phyloP scores from a whole-genome alignment of 2,797 vertebrate genomes.

The Anomalospiza imberbis region DNA sequence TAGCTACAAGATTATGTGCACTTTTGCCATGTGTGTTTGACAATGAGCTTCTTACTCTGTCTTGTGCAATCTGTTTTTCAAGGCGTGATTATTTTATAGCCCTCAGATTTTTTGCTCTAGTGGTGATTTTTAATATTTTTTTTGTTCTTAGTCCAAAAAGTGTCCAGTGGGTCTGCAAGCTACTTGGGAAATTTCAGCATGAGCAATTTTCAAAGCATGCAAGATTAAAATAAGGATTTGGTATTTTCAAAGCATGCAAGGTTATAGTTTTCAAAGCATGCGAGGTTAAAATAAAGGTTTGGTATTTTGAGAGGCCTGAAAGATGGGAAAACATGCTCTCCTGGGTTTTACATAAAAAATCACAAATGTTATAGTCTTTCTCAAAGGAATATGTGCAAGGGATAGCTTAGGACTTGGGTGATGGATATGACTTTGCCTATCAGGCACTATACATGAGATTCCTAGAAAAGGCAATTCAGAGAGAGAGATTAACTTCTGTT shows the following conservation, averaged over 20 bases:
- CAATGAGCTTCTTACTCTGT: background rate
- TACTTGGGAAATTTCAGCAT: background rate
- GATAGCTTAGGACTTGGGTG: background rate
- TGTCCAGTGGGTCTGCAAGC: background rate
- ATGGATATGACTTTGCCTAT: background rate
- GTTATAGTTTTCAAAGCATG: background rate
- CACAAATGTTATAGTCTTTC: background rate
- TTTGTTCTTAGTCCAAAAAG: background rate
- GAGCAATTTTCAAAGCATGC: background rate
- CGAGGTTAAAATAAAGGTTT: background rate
- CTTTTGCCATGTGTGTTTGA: background rate
- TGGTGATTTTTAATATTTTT: background rate
- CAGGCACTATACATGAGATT: background rate
- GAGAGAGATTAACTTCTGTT: background rate
- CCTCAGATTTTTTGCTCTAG: background rate
- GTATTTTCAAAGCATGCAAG: background rate
- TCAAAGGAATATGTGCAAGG: background rate
- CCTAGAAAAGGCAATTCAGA: background rate
- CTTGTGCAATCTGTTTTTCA: background rate
- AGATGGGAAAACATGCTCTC: background rate
- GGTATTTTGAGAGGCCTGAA: background rate
- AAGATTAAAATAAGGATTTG: background rate
- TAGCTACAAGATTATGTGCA: rapidly evolving
- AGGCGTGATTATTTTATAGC: background rate
- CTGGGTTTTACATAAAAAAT: background rate